Evolutionary conservation across 2,797 vertebrate genomes (phyloP).

Genomic region (Sebastes umbrosus): DNA sequence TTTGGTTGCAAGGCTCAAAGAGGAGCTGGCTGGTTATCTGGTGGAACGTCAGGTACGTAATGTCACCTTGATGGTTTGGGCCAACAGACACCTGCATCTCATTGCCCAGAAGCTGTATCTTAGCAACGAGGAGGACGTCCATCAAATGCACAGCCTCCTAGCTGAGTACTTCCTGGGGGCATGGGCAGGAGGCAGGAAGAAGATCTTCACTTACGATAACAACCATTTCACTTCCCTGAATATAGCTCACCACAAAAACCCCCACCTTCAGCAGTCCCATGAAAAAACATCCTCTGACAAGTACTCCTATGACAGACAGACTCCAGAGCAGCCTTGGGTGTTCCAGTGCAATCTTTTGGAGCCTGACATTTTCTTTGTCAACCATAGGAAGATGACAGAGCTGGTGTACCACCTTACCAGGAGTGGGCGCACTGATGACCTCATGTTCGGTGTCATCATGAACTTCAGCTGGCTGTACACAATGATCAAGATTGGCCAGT

Average conservation of each 20-base stretch:
- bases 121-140: constrained; percentile 90
- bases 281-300: constrained; percentile 91
- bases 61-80: constrained; percentile 95
- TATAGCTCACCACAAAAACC: constrained; percentile 87
- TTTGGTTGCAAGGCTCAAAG: constrained; percentile 93
- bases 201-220: constrained; percentile 90
- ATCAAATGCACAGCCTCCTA: constrained; percentile 96
- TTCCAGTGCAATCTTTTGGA: constrained; percentile 98
- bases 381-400: constrained; percentile 98
- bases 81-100: constrained; percentile 97
- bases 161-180: constrained; percentile 98
- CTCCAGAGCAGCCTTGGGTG: constrained; percentile 98
- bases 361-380: constrained; percentile 98
- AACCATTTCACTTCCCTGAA: constrained; percentile 90
- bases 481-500: constrained; percentile 99
- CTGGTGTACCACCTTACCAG: constrained; percentile 93
- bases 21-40: constrained; percentile 94
- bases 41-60: constrained; percentile 97
- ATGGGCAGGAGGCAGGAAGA: constrained; percentile 97
- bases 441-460: constrained; percentile 97
- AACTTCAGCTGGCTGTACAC: constrained; percentile 99
- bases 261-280: constrained; percentile 85
- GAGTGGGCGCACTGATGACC: constrained; percentile 94
- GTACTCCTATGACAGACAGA: constrained; percentile 94
- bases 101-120: constrained; percentile 98